These are phyloP conservation scores for Hucho hucho DNA, from an alignment of 2,113 vertebrate genomes.

Conservation along the genomic window DNA sequence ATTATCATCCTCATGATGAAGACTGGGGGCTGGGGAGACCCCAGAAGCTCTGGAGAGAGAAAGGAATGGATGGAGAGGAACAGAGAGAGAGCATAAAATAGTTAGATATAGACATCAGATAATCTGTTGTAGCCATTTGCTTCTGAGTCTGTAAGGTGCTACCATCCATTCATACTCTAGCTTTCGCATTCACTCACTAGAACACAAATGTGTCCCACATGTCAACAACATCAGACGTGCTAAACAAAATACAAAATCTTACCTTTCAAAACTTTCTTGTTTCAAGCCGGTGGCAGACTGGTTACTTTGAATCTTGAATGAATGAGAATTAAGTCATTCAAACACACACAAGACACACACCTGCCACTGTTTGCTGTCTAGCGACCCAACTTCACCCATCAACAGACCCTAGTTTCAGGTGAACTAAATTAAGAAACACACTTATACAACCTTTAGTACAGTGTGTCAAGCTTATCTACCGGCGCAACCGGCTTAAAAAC, in stretches of 20 bases:
- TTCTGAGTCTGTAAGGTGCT: no score
- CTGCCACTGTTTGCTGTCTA: neutral
- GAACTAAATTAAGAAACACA: neutral
- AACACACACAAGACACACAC: neutral
- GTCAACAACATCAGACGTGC: no score
- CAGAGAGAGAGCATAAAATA: neutral
- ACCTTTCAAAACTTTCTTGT: constrained; percentile 33
- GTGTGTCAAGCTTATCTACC: constrained; percentile 17
- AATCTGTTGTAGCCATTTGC: no score
- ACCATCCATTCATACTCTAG: no score
- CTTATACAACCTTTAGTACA: constrained; percentile 1
- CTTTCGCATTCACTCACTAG: no score
- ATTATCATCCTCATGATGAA: constrained; percentile 72
- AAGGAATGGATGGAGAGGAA: neutral
- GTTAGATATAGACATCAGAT: neutral
- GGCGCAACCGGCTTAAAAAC: constrained; percentile 31
- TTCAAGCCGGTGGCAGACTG: neutral
- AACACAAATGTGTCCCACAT: no score
- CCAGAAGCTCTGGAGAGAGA: neutral
- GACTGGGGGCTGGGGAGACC: constrained; percentile 5
- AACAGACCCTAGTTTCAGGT: neutral
- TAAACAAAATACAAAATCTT: constrained; percentile 18
- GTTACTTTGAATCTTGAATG: constrained; percentile 21
- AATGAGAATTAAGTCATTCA: constrained; percentile 19
- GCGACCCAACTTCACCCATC: neutral